Percentiles rank a stretch among this genome's conserved stretches.
Evolutionary conservation across 2,113 vertebrate genomes (phyloP).

Genomic region (Neopipo cinnamomea): DNA sequence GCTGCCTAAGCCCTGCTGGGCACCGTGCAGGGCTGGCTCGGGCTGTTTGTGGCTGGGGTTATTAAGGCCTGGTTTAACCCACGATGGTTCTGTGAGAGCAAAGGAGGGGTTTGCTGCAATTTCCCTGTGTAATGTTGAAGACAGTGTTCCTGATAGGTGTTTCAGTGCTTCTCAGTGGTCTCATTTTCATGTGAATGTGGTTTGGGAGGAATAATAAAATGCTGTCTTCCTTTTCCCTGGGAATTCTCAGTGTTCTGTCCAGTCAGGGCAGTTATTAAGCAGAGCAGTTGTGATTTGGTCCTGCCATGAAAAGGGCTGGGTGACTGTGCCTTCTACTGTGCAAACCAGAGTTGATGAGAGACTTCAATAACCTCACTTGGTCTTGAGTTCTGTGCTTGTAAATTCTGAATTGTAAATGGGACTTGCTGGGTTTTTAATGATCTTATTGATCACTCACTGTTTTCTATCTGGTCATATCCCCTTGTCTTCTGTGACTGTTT

Average conservation of each 20-base stretch:
- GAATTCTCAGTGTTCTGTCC: background rate
- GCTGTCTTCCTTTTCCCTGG: background rate
- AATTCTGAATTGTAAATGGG: background rate
- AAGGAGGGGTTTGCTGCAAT: background rate
- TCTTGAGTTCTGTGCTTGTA: background rate
- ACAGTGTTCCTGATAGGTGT: background rate
- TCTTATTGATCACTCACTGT: background rate
- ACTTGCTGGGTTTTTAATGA: background rate
- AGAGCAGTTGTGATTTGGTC: background rate
- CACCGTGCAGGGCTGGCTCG: background rate
- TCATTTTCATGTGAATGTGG: background rate
- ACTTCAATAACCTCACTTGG: background rate
- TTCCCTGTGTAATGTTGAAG: background rate
- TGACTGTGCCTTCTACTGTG: background rate
- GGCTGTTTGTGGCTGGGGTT: background rate
- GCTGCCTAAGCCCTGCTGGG: background rate
- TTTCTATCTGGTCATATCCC: background rate
- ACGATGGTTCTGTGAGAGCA: rapidly evolving
- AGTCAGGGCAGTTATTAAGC: background rate
- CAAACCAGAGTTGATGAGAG: background rate
- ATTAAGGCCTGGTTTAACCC: background rate
- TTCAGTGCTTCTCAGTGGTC: background rate
- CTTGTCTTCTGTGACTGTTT: background rate
- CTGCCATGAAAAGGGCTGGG: background rate
- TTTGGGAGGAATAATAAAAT: background rate